These are phyloP conservation scores for Lasiurus borealis DNA, from an alignment of 2,113 vertebrate species.

Conservation along the genomic window DNA sequence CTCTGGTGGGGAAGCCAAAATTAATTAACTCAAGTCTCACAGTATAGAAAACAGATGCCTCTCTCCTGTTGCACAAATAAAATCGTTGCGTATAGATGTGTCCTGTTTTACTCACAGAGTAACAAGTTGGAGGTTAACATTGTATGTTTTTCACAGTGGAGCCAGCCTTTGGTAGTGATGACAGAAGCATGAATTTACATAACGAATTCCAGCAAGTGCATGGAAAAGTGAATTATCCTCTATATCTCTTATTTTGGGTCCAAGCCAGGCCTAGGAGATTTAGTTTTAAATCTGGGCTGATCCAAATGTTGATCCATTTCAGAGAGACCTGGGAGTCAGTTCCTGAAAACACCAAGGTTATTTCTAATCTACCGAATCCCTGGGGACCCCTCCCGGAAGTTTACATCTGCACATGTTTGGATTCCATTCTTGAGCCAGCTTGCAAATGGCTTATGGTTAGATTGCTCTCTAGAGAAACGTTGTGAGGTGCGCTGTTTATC, in stretches of 20 bases:
- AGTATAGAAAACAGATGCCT: constrained; percentile 83
- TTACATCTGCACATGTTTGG: constrained; percentile 48
- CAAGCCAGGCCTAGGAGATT: constrained; percentile 66
- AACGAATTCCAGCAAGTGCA: constrained; percentile 73
- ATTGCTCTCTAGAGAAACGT: constrained; percentile 42
- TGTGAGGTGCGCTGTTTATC: constrained; percentile 62
- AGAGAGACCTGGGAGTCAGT: constrained; percentile 54
- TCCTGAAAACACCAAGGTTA: constrained; percentile 65
- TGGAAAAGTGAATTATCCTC: constrained; percentile 60
- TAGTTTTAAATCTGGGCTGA: constrained; percentile 57
- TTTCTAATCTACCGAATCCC: constrained; percentile 67
- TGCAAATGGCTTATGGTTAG: constrained; percentile 49
- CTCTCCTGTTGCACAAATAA: constrained; percentile 74
- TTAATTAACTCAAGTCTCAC: constrained; percentile 77
- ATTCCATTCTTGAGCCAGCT: constrained; percentile 44
- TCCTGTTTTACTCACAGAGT: constrained; percentile 77
- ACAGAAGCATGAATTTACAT: constrained; percentile 60
- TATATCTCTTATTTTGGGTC: constrained; percentile 57
- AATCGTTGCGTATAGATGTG: constrained; percentile 79
- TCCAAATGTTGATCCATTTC: constrained; percentile 60
- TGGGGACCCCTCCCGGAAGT: constrained; percentile 57
- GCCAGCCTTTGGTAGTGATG: constrained; percentile 67
- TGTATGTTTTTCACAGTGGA: constrained; percentile 66
- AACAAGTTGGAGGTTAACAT: constrained; percentile 74
- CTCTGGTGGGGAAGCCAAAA: constrained; percentile 78